Evolutionary conservation across 1,140 invertebrate genomes (phyloP).

Genomic region (Centruroides sculpturatus): DNA sequence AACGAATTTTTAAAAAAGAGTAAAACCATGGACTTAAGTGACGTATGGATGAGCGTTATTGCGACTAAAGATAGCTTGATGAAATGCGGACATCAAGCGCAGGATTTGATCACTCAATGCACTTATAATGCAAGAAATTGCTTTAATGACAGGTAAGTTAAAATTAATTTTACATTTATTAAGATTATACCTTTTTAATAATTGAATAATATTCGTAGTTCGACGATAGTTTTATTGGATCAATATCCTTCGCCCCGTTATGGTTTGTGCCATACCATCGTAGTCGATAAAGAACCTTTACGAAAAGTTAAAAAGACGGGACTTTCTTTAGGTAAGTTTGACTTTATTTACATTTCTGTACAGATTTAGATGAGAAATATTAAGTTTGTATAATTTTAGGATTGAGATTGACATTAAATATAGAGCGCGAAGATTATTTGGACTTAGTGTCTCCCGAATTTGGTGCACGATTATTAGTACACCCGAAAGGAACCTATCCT

Average conservation of each 20-base stretch:
- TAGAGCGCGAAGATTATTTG: conserved; percentile 16
- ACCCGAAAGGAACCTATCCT: conserved; percentile 12
- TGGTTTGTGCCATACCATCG: conserved; percentile 12
- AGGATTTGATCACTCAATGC: conserved; percentile 18
- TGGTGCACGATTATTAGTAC: conserved; percentile 15
- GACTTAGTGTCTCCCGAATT: conserved; percentile 16
- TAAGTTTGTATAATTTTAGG: not conserved
- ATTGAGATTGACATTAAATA: conserved; percentile 16
- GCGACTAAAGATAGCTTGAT: conserved; percentile 15
- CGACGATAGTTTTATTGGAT: conserved; percentile 3
- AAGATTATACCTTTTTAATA: not conserved
- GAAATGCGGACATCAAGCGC: conserved; percentile 17
- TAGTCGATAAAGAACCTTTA: conserved; percentile 4
- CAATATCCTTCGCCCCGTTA: conserved; percentile 12
- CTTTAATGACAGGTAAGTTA: conserved; percentile 12
- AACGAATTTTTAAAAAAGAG: conserved; percentile 14
- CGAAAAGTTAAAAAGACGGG: conserved; percentile 10
- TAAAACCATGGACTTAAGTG: conserved; percentile 14
- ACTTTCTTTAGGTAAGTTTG: conserved; percentile 7
- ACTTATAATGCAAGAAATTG: conserved; percentile 17
- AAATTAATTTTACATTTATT: not conserved
- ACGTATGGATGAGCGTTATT: conserved; percentile 16
- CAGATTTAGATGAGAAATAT: not conserved
- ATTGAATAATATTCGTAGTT: not conserved
- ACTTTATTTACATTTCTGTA: not conserved